Base-by-base conservation (phyloP, 2,797 vertebrate genomes). In the Emys orbicularis region DNA sequence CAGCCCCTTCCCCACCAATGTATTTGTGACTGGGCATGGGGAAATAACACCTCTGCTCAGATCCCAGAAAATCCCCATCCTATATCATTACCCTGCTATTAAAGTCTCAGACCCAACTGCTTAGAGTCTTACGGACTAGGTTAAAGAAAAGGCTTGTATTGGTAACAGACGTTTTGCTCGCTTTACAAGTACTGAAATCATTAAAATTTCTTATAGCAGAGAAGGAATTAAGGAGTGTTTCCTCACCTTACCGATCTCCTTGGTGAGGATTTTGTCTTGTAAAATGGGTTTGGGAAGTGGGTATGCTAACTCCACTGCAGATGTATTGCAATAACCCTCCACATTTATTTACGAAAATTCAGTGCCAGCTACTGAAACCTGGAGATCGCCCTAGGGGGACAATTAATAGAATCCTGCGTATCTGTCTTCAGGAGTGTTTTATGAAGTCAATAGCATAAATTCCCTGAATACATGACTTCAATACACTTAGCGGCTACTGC, bases 161-260 rank as follows among this genome's bases (percentile, higher is more conserved):
- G n/a, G 94, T 47, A 94, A 81, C 9, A 77, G 85, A 47, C 34
- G 7, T 0, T 56, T 29, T 12, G 53, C 68, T 90, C 90, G 52
- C 59, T 87, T 85, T 79, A n/a, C 34, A 37, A 68, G 72, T 65
- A 41, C 50, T 8, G 31, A 72, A 72, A 19, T 52, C 49, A 79
- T 95, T 94, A 89, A 93, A 31, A 53, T 95, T 96, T 91, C 81
- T 93, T 89, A 56, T 88, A 95, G 49, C 93, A 89, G 72, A 76
- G 87, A 91, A 87, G 37, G 13, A 95, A 90, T 3, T n/a, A 87
- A 94, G 79, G 80, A 94, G 44, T 83, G 90, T 34, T 92, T 90
- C 59, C 0, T 0, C 72, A 81, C 27, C 47, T 49, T 53, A 89
- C 72, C 0, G 0, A 34, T 80, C 90, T 21, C 34, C 18, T 37